Base-by-base conservation (phyloP, 1,140 invertebrate species). In the Hestina assimilis region DNA sequence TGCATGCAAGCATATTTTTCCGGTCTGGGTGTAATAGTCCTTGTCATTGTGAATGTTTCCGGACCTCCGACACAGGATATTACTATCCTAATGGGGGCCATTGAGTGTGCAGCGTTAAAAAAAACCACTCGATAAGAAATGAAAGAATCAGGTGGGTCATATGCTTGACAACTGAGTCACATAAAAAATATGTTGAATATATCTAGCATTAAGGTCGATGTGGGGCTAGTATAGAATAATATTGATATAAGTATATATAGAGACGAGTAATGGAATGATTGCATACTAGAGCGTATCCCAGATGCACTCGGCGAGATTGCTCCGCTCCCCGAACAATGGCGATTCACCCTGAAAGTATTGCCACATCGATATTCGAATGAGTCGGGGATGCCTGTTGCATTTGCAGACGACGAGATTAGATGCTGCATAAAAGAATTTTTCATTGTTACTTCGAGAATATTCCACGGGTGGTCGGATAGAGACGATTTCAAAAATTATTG, bases 261-360 rank as follows among this genome's bases (percentile, higher is more conserved):
- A n/a, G n/a, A n/a, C n/a, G 8, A 31, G 45, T 33, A 48, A 48
- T 48, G 14, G 17, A 48, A 48, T 48, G 43, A 40, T 55, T 47
- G 26, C 35, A 47, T 20, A 24, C 29, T 35, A 48, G 33, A 24
- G 28, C 33, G 40, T 46, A 38, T 55, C 29, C 53, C 21, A 45
- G 45, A 35, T 48, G 53, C 53, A 55, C 53, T 55, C 53, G 31
- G 21, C 31, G 31, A 20, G 40, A 55, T 47, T 55, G 53, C 53
- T 31, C 47, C 53, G 42, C 41, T 29, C 19, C 42, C 43, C 43
- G 53, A 47, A 55, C 53, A 47, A 55, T 38, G 53, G 23, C 43
- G 53, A 47, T 46, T 33, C 38, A 45, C 47, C 40, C 33, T 51
- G 42, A 47, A 40, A 57, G 54, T 57, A 57, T 48, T 57, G 54